Conservation (phyloP, 92 coral and sea anemone species). For the Chrysogorgia sp. region DNA sequence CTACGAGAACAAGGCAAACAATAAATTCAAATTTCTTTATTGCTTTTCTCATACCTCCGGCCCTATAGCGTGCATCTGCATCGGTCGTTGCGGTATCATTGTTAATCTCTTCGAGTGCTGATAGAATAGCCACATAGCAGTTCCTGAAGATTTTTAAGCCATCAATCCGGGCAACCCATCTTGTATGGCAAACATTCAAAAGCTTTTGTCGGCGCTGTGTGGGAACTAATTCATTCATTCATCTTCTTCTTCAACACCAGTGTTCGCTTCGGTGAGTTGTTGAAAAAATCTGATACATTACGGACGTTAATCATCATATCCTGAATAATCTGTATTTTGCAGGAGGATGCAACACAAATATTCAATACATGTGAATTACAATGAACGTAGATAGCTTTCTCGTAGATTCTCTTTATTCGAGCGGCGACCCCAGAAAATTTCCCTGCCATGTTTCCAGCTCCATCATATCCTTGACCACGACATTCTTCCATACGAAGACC, state of each 20-base stretch:
- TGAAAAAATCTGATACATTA: conserved; percentile 38
- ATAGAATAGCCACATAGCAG: conserved; percentile 27
- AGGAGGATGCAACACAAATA: conserved; percentile 45
- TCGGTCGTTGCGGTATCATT: conserved; percentile 31
- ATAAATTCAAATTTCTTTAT: conserved; percentile 37
- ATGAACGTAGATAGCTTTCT: conserved; percentile 32
- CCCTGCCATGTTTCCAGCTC: conserved; percentile 58
- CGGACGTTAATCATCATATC: conserved; percentile 45
- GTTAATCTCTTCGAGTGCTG: conserved; percentile 31
- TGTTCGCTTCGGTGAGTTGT: conserved; percentile 45
- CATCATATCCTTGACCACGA: conserved; percentile 58
- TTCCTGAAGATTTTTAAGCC: conserved; percentile 35
- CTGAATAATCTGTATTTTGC: conserved; percentile 18
- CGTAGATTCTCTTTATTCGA: conserved; percentile 16
- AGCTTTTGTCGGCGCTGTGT: conserved; percentile 35
- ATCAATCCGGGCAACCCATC: conserved; percentile 40
- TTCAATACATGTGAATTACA: conserved; percentile 21
- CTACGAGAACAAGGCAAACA: conserved; percentile 46
- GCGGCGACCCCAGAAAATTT: conserved; percentile 56
- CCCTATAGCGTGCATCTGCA: conserved; percentile 39
- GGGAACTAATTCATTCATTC: conserved; percentile 36
- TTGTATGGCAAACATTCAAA: conserved; percentile 37
- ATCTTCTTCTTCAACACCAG: conserved; percentile 31
- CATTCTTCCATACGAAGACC: conserved; percentile 36
- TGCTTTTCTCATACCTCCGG: conserved; percentile 50